Evolutionary conservation across 2,888 invertebrate genomes (phyloP).

Genomic region (Troglohyphantes excavatus): DNA sequence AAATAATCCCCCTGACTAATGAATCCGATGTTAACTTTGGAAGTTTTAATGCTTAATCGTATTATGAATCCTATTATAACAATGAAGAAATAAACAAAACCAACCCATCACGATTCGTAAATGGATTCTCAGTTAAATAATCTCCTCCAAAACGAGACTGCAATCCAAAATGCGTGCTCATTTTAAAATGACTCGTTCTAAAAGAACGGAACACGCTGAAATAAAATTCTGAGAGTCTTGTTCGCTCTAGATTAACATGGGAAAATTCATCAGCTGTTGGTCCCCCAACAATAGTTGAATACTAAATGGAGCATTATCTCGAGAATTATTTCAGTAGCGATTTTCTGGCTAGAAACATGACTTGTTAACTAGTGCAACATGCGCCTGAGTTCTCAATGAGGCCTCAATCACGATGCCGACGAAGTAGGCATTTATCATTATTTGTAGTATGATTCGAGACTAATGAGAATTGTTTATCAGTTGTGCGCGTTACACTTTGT

Average conservation of each 20-base stretch:
- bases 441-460: not conserved
- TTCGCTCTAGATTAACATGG: conserved; percentile 6
- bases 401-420: not conserved
- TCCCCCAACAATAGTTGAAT: conserved; percentile 54
- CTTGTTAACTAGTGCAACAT: conserved; percentile 24
- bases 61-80: too few relatives aligned
- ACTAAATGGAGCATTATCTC: conserved; percentile 53
- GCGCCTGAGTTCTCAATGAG: not conserved
- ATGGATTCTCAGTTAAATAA: too few relatives aligned
- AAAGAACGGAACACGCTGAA: not conserved
- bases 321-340: conserved; percentile 33
- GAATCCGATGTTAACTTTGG: too few relatives aligned
- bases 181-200: too few relatives aligned
- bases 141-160: too few relatives aligned
- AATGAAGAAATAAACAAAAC: too few relatives aligned
- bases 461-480: not conserved
- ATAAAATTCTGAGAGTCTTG: conserved; percentile 5
- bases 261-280: conserved; percentile 26
- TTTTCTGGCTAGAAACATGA: conserved; percentile 34
- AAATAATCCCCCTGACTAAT: too few relatives aligned
- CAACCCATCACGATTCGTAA: too few relatives aligned
- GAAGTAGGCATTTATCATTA: not conserved
- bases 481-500: too few relatives aligned
- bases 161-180: too few relatives aligned
- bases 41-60: too few relatives aligned